Percentiles rank a stretch among this genome's conserved stretches.
Conservation (phyloP, 2,888 invertebrate species). For the Cantharis rustica region DNA sequence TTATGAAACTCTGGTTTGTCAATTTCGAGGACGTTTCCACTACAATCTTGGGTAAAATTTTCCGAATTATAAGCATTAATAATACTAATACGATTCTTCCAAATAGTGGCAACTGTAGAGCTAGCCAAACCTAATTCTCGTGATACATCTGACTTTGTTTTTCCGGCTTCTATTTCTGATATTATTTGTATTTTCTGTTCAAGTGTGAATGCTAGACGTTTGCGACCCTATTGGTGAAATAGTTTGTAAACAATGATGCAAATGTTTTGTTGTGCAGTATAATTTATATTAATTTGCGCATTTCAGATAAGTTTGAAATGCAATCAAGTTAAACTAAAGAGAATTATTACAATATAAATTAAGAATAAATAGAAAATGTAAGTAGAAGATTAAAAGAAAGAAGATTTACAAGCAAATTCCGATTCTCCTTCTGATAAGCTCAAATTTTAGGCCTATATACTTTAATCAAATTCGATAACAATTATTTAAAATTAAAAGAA, state of each 20-base stretch:
- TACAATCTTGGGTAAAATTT: conserved; percentile 25
- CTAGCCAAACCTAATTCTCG: conserved; percentile 62
- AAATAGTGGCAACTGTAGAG: conserved; percentile 63
- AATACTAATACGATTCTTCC: conserved; percentile 63
- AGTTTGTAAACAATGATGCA: conserved; percentile 10
- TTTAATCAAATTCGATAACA: neutral
- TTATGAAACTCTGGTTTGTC: conserved; percentile 19
- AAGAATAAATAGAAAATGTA: neutral
- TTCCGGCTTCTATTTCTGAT: conserved; percentile 63
- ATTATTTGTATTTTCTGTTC: conserved; percentile 66
- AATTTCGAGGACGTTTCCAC: conserved; percentile 16
- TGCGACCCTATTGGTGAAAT: conserved; percentile 58
- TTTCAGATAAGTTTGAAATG: neutral
- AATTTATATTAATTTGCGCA: neutral
- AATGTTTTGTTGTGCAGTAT: neutral
- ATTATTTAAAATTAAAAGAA: neutral
- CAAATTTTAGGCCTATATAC: neutral
- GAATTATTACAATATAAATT: neutral
- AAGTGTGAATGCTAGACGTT: conserved; percentile 64
- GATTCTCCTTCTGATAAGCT: neutral
- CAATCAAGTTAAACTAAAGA: neutral
- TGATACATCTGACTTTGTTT: conserved; percentile 64
- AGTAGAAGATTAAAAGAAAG: neutral
- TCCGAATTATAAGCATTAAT: conserved; percentile 49
- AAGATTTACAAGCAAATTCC: neutral